A percentile compares a stretch with the other conserved stretches of the same genome.
Evolutionary conservation across 1,140 invertebrate genomes (phyloP).

Genomic region (Microplitis mediator): DNA sequence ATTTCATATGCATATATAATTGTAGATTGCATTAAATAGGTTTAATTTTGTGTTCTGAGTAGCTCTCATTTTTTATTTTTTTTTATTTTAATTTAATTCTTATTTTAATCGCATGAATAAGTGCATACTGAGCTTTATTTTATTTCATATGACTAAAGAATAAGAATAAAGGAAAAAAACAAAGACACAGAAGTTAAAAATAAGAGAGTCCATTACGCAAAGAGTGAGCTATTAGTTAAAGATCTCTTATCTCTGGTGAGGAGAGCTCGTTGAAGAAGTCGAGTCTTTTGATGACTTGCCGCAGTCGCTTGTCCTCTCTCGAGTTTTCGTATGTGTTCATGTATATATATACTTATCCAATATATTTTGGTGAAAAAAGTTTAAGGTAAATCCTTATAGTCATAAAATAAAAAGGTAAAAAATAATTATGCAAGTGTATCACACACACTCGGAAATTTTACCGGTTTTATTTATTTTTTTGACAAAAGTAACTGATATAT

Average conservation of each 20-base stretch:
- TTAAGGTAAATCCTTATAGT: not conserved
- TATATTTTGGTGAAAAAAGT: not conserved
- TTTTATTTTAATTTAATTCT: not conserved
- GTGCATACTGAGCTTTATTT: too few species aligned
- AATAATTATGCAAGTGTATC: not conserved
- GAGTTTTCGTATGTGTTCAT: conserved; percentile 9
- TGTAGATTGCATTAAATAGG: too few species aligned
- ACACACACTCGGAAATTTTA: not conserved
- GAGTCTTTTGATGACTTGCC: conserved; percentile 26
- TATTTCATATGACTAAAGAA: too few species aligned
- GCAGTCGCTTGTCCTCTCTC: not conserved
- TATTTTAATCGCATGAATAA: too few species aligned
- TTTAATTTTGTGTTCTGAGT: too few species aligned
- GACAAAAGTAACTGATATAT: not conserved
- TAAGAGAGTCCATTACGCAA: conserved; percentile 28
- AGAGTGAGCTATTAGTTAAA: conserved; percentile 28
- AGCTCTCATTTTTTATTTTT: not conserved
- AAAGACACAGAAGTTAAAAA: conserved; percentile 19
- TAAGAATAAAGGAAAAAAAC: too few species aligned
- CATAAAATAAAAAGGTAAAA: not conserved
- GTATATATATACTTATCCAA: not conserved
- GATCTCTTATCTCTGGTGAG: conserved; percentile 24
- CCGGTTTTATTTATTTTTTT: not conserved
- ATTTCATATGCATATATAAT: too few species aligned
- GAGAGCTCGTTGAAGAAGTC: conserved; percentile 23